Percentiles rank a stretch among this genome's conserved stretches.
Evolutionary conservation across 2,888 invertebrate species (phyloP).

Genomic region (Drosophila parthenogenetica): DNA sequence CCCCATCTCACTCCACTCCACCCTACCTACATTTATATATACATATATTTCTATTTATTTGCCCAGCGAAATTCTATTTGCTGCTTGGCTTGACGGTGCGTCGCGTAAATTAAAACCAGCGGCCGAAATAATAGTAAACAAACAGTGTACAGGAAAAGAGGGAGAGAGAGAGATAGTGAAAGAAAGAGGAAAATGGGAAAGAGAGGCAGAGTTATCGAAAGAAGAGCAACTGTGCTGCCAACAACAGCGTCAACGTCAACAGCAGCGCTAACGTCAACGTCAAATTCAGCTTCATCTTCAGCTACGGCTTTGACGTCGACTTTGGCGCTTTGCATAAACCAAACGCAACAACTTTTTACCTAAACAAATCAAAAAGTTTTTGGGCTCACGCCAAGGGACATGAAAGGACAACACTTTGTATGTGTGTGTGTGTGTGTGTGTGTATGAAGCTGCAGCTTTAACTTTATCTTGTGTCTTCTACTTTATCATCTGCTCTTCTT

Average conservation of each 20-base stretch:
- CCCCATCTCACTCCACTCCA: background rate
- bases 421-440: background rate
- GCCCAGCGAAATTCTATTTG: conserved; percentile 67
- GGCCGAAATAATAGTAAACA: conserved; percentile 70
- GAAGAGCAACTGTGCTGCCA: conserved; percentile 7
- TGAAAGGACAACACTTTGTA: conserved; percentile 55
- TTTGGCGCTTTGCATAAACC: conserved; percentile 59
- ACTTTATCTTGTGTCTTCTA: conserved; percentile 20
- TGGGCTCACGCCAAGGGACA: conserved; percentile 44
- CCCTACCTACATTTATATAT: conserved; percentile 11
- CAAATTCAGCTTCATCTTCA: background rate
- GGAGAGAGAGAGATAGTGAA: background rate
- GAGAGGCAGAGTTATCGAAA: conserved; percentile 15
- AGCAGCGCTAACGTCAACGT: conserved; percentile 16
- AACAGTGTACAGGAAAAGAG: conserved; percentile 14
- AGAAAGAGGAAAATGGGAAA: background rate
- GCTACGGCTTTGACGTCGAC: conserved; percentile 23
- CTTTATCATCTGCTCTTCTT: too few species aligned
- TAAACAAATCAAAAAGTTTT: conserved; percentile 69
- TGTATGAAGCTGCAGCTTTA: conserved; percentile 30
- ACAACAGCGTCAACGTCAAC: conserved; percentile 19
- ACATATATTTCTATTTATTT: conserved; percentile 63
- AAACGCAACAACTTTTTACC: conserved; percentile 63
- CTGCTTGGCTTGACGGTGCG: conserved; percentile 67
- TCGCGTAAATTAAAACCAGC: conserved; percentile 68